Conservation (phyloP, 2,888 invertebrate genomes). For the Cybosia mesomella region DNA sequence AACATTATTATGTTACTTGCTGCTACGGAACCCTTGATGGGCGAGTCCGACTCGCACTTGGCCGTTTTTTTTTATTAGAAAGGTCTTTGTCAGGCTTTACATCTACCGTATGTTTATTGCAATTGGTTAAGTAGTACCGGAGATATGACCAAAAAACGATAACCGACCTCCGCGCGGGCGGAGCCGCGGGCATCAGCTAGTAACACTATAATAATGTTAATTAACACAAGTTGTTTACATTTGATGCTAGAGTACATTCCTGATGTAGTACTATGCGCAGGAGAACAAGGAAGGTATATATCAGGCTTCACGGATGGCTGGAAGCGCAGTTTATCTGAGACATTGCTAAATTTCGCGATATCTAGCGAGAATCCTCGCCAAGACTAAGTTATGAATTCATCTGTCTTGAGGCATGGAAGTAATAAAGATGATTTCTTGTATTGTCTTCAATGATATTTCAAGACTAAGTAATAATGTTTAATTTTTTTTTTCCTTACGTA, state of each 20-base stretch:
- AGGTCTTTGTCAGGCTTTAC: no score
- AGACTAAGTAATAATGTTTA: not conserved
- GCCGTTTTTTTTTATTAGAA: no score
- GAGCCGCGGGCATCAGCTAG: no score
- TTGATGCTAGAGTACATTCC: constrained; percentile 1
- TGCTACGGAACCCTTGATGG: no score
- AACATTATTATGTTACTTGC: no score
- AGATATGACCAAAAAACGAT: no score
- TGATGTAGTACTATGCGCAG: not conserved
- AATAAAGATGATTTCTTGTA: constrained; percentile 5
- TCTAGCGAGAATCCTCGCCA: constrained; percentile 47
- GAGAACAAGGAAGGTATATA: constrained; percentile 37
- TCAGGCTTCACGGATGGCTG: constrained; percentile 62
- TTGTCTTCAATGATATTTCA: not conserved
- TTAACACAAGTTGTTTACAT: not conserved
- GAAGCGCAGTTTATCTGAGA: constrained; percentile 58
- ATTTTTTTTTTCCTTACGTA: not conserved
- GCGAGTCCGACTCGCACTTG: no score
- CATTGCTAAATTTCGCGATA: constrained; percentile 52
- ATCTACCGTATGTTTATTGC: no score
- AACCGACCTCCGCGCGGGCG: no score
- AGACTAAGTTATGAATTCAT: constrained; percentile 54
- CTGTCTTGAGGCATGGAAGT: constrained; percentile 34
- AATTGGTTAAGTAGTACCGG: no score
- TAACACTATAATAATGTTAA: not conserved